Percentiles rank a stretch among this genome's conserved stretches.
Evolutionary conservation across 2,888 invertebrate genomes (phyloP).

Genomic region (Leucozona laternaria): DNA sequence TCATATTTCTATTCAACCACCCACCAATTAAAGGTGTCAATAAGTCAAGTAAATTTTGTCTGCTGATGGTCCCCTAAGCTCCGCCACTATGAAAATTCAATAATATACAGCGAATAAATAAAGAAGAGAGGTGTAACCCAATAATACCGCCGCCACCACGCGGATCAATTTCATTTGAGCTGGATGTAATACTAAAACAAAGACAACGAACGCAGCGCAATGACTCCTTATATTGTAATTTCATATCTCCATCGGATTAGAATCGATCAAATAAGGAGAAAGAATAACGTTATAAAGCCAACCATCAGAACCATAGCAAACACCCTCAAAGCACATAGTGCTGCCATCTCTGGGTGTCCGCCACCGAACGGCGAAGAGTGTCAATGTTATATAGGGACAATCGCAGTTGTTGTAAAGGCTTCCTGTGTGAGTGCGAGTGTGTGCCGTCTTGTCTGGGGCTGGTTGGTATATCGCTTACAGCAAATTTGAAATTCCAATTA

Average conservation of each 20-base stretch:
- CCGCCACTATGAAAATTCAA: not conserved
- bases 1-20: not conserved
- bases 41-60: conserved; percentile 38
- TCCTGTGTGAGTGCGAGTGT: conserved; percentile 10
- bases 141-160: conserved; percentile 66
- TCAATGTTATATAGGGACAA: conserved; percentile 41
- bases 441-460: not conserved
- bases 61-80: not conserved
- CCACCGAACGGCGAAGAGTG: conserved; percentile 1
- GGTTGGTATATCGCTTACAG: conserved; percentile 64
- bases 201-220: conserved; percentile 26
- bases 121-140: conserved; percentile 66
- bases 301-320: not conserved
- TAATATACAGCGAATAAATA: conserved; percentile 46
- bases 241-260: conserved; percentile 66
- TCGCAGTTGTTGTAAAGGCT: conserved; percentile 27
- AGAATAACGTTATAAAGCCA: conserved; percentile 52
- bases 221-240: conserved; percentile 65
- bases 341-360: not conserved
- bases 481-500: conserved; percentile 75
- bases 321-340: not conserved
- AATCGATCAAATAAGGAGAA: conserved; percentile 73
- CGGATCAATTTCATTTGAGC: conserved; percentile 65
- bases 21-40: conserved; percentile 58
- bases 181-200: conserved; percentile 46